Percentiles rank a stretch among this genome's conserved stretches.
Evolutionary conservation across 2,797 vertebrate species (phyloP).

Genomic region (Galago senegalensis): DNA sequence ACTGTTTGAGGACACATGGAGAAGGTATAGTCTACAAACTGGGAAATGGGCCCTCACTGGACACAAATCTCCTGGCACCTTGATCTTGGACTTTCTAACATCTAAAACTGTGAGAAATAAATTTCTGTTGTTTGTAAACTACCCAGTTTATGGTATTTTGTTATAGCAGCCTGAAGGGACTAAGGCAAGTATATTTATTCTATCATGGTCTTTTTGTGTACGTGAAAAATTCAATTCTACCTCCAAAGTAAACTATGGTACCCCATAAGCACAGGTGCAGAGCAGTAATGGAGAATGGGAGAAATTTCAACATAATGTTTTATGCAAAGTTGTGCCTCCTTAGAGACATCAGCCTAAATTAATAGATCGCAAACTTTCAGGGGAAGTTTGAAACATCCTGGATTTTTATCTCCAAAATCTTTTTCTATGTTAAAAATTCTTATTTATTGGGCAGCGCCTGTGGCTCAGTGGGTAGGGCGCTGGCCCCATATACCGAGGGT

Average conservation of each 20-base stretch:
- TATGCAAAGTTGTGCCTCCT: not conserved
- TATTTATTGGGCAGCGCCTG: not conserved
- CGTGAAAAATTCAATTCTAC: not conserved
- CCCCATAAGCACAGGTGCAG: not conserved
- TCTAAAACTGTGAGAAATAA: not conserved
- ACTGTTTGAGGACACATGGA: not conserved
- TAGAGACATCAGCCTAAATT: not conserved
- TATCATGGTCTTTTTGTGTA: not conserved
- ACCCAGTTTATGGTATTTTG: not conserved
- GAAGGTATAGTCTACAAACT: not conserved
- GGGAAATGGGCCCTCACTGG: not conserved
- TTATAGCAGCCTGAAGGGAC: not conserved
- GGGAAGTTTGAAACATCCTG: not conserved
- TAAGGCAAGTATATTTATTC: not conserved
- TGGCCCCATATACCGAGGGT: no score
- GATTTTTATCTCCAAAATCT: not conserved
- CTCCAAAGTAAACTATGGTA: not conserved
- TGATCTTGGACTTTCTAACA: not conserved
- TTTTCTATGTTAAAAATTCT: not conserved
- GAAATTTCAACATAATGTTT: not conserved
- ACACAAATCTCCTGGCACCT: not conserved
- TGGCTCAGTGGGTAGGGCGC: no score
- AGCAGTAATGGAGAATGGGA: not conserved
- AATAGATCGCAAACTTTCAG: not conserved
- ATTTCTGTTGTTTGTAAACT: not conserved